Evolutionary conservation across 2,888 invertebrate genomes (phyloP).

Genomic region (Rhingia campestris): DNA sequence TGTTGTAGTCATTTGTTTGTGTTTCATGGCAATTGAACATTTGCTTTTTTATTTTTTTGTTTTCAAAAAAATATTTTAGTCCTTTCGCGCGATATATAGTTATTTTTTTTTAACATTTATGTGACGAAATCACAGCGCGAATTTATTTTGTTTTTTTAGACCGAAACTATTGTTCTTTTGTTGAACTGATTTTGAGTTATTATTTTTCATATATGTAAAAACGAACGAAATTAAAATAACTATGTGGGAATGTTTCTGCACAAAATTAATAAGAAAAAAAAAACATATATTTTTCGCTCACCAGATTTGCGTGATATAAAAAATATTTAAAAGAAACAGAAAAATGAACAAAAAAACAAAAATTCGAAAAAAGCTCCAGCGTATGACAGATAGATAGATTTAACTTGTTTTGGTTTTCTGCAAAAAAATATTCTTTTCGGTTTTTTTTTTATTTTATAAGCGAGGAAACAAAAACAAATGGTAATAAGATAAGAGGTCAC

Average conservation of each 20-base stretch:
- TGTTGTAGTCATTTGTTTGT: conserved; percentile 67
- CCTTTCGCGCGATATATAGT: conserved; percentile 17
- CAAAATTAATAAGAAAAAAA: conserved; percentile 65
- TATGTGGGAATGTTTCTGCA: conserved; percentile 74
- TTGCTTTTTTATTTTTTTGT: conserved; percentile 44
- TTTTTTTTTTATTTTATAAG: background rate
- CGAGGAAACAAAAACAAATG: conserved; percentile 27
- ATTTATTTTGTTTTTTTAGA: conserved; percentile 25
- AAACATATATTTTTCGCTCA: conserved; percentile 55
- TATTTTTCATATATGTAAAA: conserved; percentile 57
- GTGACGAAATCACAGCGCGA: conserved; percentile 60
- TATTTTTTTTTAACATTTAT: conserved; percentile 40
- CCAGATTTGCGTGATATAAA: conserved; percentile 58
- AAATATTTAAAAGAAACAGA: conserved; percentile 18
- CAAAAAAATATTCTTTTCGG: conserved; percentile 2
- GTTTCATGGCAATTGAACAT: conserved; percentile 71
- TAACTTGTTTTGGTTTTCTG: conserved; percentile 28
- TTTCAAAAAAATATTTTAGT: conserved; percentile 12
- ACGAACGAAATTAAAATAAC: conserved; percentile 64
- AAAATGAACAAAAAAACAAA: conserved; percentile 39
- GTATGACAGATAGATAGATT: conserved; percentile 32
- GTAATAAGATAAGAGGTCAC: conserved; percentile 24
- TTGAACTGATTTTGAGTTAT: conserved; percentile 43
- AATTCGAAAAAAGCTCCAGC: conserved; percentile 61
- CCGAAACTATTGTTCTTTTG: conserved; percentile 51